Evolutionary conservation across 2,888 invertebrate species (phyloP), one percentile per base, ranked within the genome.

Genomic region (Hydrotaea cyrtoneurina): DNA sequence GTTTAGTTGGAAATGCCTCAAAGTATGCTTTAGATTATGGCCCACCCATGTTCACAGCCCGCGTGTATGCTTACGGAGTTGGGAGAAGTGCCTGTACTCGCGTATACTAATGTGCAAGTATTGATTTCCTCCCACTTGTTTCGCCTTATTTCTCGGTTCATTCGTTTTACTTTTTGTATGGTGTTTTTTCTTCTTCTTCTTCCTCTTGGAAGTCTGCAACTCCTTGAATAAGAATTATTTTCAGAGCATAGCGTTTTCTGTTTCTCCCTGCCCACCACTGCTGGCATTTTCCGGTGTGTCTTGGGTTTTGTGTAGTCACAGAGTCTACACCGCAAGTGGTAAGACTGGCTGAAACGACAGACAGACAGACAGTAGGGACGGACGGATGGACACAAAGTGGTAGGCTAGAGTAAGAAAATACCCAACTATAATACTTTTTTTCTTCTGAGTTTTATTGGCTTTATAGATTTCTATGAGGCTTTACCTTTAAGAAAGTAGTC

Each of bases 81-180:
- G 59, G 10, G 10, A 19, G 21, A 3, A 13, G 17, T 43, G 21
- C n/a, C n/a, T n/a, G n/a, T n/a, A n/a, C n/a, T n/a, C n/a, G n/a
- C n/a, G n/a, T n/a, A n/a, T n/a, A n/a, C n/a, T 17, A 11, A 69
- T 46, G 69, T 69, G 19, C 13, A 46, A 69, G 23, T 69, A 69
- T 69, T 69, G 69, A 69, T 69, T 69, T 59, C 59, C 59, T 59
- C 2, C 13, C 13, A 10, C 1, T 15, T 23, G 59, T 23, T 31
- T 7, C 7, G 31, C 31, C 31, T 31, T 31, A 31, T 31, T 31
- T 31, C 31, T 31, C 31, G 31, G 3, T 31, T 2, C 31, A 2
- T 53, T 53, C 43, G 7, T 43, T 50, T 50, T 43, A 11, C 11
- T 13, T 43, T 43, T 43, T 43, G 43, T 43, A 11, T 43, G 2